phyloP scores from a whole-genome alignment of 1,140 invertebrate species.

The Brachionus manjavacas region DNA sequence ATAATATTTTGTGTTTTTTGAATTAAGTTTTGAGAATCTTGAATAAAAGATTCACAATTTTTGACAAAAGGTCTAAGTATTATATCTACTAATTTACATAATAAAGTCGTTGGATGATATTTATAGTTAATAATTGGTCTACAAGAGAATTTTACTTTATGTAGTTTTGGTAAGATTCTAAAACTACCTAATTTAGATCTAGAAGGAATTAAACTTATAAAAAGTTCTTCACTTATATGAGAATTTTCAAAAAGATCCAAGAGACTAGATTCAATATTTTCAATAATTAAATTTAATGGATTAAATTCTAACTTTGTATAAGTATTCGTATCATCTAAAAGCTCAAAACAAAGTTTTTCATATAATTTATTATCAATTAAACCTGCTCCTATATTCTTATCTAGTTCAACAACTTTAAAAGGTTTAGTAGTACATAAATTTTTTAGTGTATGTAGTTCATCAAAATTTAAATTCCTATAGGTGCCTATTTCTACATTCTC shows the following conservation, averaged over 20 bases:
- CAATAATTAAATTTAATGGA: no score
- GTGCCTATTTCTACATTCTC: not conserved
- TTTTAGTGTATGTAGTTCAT: not conserved
- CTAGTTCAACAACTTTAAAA: no score
- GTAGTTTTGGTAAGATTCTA: constrained; percentile 18
- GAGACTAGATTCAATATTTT: no score
- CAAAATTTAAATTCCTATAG: not conserved
- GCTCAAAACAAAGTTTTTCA: no score
- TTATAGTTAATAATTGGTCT: constrained; percentile 18
- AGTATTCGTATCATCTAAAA: no score
- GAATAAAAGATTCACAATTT: not conserved
- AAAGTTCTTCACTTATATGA: no score
- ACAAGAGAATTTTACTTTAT: not conserved
- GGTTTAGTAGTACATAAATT: no score
- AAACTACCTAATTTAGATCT: not conserved
- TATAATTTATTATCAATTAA: no score
- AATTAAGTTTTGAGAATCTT: constrained; percentile 5
- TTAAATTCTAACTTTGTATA: no score
- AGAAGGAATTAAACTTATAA: not conserved
- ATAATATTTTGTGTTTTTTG: not conserved
- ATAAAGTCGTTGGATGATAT: not conserved
- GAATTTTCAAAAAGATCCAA: no score
- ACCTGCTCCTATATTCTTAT: no score
- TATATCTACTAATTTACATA: not conserved
- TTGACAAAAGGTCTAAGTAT: not conserved